A percentile compares a stretch with the other conserved stretches of the same genome.
Evolutionary conservation across 2,797 vertebrate species (phyloP).

Genomic region (Onychomys torridus): DNA sequence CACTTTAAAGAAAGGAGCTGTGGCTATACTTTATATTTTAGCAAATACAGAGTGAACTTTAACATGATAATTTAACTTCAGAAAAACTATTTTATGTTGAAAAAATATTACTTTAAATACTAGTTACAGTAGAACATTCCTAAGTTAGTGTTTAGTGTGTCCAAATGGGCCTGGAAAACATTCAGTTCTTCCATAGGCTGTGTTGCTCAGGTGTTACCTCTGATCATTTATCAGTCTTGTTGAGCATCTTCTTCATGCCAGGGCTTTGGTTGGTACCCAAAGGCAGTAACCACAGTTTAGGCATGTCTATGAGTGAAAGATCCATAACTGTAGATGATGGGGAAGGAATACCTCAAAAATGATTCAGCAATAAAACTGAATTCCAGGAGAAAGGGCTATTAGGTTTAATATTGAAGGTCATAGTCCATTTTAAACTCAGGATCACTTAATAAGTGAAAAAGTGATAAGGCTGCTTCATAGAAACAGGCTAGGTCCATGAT

Average conservation of each 20-base stretch:
- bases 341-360: not conserved
- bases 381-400: constrained; percentile 15
- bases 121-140: not conserved
- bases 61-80: not conserved
- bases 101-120: constrained; percentile 21
- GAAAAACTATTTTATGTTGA: not conserved
- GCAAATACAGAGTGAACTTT: not conserved
- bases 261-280: not conserved
- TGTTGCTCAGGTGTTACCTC: not conserved
- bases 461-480: not conserved
- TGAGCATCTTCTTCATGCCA: not conserved
- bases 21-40: not conserved
- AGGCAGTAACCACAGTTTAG: not conserved
- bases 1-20: constrained; percentile 7
- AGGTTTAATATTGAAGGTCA: not conserved
- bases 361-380: not conserved
- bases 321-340: not conserved
- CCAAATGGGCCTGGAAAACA: not conserved
- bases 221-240: not conserved
- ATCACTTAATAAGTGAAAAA: not conserved
- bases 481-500: not conserved
- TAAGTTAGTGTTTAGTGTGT: not conserved
- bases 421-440: not conserved
- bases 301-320: not conserved
- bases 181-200: not conserved